These are phyloP conservation scores for Autographa pulchrina DNA, from an alignment of 2,888 invertebrate genomes.

Conservation along the genomic window DNA sequence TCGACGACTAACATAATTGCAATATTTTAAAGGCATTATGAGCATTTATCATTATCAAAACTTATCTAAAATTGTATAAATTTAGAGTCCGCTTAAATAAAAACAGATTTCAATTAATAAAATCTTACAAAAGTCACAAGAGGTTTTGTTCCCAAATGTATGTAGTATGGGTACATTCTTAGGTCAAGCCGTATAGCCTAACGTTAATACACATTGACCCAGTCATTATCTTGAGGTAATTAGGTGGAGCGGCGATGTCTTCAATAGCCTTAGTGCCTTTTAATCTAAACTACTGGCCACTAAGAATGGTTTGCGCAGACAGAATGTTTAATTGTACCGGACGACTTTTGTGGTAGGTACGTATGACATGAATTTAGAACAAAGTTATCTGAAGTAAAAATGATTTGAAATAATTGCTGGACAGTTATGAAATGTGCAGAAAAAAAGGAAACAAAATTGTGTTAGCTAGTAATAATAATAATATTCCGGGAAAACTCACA, in stretches of 20 bases:
- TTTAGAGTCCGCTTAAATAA: too few species aligned
- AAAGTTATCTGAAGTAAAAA: too few species aligned
- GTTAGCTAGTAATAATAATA: too few species aligned
- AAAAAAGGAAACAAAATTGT: too few species aligned
- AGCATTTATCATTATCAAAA: too few species aligned
- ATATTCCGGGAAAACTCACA: too few species aligned
- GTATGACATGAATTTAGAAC: not conserved
- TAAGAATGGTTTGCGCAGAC: slow-evolving; percentile 26
- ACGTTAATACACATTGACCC: slow-evolving; percentile 16
- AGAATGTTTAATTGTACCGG: slow-evolving; percentile 36
- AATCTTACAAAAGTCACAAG: not conserved
- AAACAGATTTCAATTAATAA: too few species aligned
- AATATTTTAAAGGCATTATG: too few species aligned
- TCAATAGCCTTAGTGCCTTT: slow-evolving; percentile 43
- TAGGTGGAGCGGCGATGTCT: slow-evolving; percentile 37
- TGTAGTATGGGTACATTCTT: not conserved
- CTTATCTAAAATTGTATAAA: too few species aligned
- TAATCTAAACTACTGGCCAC: slow-evolving; percentile 39
- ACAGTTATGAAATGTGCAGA: too few species aligned
- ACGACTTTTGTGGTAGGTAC: slow-evolving; percentile 7
- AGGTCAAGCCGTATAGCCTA: not conserved
- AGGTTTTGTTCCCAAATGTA: not conserved
- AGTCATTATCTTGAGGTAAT: slow-evolving; percentile 38
- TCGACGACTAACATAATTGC: too few species aligned
- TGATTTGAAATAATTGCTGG: too few species aligned